Evolutionary conservation across 1,140 invertebrate species (phyloP).

Genomic region (Neodiprion fabricii): DNA sequence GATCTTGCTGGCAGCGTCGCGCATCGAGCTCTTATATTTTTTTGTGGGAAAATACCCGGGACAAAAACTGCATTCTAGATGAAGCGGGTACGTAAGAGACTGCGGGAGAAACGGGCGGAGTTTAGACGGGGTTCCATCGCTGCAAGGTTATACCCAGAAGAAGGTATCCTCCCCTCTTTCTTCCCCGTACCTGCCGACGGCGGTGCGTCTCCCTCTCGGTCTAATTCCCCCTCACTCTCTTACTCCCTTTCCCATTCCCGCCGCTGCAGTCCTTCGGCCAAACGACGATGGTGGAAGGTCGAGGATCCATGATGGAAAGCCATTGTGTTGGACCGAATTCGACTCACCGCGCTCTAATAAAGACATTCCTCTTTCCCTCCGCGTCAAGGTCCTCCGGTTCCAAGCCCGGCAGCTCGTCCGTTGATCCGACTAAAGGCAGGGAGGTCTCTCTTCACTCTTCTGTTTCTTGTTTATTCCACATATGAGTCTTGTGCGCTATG

Average conservation of each 20-base stretch:
- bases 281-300: slow-evolving; percentile 10
- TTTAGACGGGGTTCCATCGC: slow-evolving; percentile 29
- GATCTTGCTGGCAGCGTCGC: slow-evolving; percentile 31
- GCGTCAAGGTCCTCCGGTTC: slow-evolving; percentile 36
- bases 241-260: neutral
- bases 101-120: slow-evolving; percentile 24
- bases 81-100: no score
- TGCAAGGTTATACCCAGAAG: neutral
- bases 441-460: neutral
- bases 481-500: neutral
- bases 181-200: slow-evolving; percentile 30
- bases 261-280: neutral
- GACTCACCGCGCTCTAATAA: slow-evolving; percentile 49
- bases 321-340: slow-evolving; percentile 39
- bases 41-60: slow-evolving; percentile 13
- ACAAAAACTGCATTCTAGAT: neutral
- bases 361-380: slow-evolving; percentile 59
- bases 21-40: slow-evolving; percentile 24
- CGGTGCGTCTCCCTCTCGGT: slow-evolving; percentile 34
- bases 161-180: slow-evolving; percentile 37
- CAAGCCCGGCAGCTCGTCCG: slow-evolving; percentile 23
- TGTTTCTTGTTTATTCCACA: neutral
- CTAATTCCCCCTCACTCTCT: neutral
- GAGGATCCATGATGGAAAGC: slow-evolving; percentile 27
- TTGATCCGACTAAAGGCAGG: neutral